These are phyloP conservation scores for Mercenaria mercenaria DNA, from an alignment of 1,140 invertebrate genomes.

Conservation along the genomic window DNA sequence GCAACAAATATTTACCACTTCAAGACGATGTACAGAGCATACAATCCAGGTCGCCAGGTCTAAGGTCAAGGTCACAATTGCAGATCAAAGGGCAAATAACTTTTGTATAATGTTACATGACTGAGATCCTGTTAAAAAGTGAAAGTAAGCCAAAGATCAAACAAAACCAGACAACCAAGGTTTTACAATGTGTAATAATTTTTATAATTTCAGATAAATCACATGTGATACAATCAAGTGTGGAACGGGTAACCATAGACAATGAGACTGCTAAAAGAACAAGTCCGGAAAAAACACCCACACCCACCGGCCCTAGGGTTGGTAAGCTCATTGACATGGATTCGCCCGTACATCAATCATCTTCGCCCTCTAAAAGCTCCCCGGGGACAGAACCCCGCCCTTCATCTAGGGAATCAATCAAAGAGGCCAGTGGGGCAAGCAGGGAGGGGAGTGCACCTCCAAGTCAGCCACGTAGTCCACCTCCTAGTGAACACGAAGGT, in stretches of 20 bases:
- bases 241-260: not conserved
- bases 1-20: too few relatives aligned
- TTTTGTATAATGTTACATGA: too few relatives aligned
- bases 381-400: not conserved
- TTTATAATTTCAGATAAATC: constrained; percentile 27
- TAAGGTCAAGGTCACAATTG: too few relatives aligned
- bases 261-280: constrained; percentile 21
- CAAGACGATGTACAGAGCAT: too few relatives aligned
- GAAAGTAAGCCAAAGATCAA: too few relatives aligned
- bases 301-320: not conserved
- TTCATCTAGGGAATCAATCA: not conserved
- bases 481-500: not conserved
- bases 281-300: not conserved
- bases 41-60: too few relatives aligned
- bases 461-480: not conserved
- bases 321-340: constrained; percentile 63
- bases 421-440: constrained; percentile 30
- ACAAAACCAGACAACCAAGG: too few relatives aligned
- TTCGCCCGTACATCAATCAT: constrained; percentile 23
- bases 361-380: not conserved
- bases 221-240: not conserved
- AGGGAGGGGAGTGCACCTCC: not conserved
- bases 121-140: too few relatives aligned
- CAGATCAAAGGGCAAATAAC: too few relatives aligned
- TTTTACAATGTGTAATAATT: too few relatives aligned